These are phyloP conservation scores for Plecturocebus donacophilus DNA, from an alignment of 2,113 vertebrate genomes.

Conservation along the genomic window DNA sequence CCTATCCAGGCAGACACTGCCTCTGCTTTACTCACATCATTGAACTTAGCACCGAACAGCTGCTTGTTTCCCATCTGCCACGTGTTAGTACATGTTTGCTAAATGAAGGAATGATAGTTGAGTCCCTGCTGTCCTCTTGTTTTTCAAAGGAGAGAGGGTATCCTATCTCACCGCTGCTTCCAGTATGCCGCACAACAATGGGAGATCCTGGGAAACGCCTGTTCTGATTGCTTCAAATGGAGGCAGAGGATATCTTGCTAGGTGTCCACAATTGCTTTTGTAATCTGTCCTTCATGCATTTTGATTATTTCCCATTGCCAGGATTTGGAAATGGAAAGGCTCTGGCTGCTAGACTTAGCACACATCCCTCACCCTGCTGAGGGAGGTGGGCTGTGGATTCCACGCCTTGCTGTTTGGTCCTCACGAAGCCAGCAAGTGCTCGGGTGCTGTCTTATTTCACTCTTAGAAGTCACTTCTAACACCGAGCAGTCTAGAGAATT, in stretches of 20 bases:
- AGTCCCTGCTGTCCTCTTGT: neutral
- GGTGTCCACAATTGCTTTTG: neutral
- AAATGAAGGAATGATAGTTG: neutral
- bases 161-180: neutral
- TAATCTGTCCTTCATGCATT: no score
- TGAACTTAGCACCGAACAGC: neutral
- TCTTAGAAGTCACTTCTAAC: neutral
- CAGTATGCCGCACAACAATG: neutral
- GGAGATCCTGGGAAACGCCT: neutral
- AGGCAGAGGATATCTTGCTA: neutral
- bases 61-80: neutral
- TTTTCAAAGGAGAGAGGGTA: neutral
- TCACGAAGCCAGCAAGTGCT: neutral
- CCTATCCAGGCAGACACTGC: neutral
- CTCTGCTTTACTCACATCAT: neutral
- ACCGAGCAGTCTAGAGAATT: neutral
- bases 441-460: neutral
- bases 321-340: no score
- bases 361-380: neutral
- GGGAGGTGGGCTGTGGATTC: neutral
- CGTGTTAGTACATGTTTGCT: neutral
- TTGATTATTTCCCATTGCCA: no score
- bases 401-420: neutral
- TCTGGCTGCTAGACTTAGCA: no score
- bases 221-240: neutral